Percentiles rank a stretch among this genome's conserved stretches.
Conservation (phyloP, 1,140 invertebrate genomes). For the Drosophila virilis region DNA sequence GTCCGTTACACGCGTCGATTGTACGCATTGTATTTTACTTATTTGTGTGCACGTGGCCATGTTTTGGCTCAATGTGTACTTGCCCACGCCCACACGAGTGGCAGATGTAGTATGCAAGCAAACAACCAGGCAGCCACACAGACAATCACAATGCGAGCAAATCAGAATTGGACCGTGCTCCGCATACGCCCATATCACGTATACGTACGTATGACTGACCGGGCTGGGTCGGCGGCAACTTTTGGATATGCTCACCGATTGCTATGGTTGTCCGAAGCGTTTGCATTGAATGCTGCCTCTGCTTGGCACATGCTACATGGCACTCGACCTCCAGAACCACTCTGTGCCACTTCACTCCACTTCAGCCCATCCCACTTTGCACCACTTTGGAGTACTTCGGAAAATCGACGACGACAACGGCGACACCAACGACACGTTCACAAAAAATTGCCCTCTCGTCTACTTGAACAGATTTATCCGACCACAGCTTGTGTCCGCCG, state of each 20-base stretch:
- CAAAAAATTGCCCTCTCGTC: slow-evolving; percentile 59
- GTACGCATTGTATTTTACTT: slow-evolving; percentile 63
- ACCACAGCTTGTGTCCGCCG: slow-evolving; percentile 75
- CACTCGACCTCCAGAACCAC: slow-evolving; percentile 18
- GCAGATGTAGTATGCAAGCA: slow-evolving; percentile 6
- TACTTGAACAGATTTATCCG: slow-evolving; percentile 71
- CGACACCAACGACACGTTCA: slow-evolving; percentile 47
- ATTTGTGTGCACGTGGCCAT: slow-evolving; percentile 46
- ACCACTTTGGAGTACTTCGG: slow-evolving; percentile 39
- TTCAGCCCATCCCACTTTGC: slow-evolving; percentile 15
- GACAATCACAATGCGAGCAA: slow-evolving; percentile 29
- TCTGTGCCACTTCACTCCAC: slow-evolving; percentile 23
- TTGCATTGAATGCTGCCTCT: slow-evolving; percentile 50
- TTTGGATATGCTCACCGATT: slow-evolving; percentile 11
- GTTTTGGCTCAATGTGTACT: slow-evolving; percentile 31
- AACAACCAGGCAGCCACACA: background rate
- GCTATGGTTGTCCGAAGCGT: slow-evolving; percentile 14
- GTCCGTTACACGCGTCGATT: slow-evolving; percentile 64
- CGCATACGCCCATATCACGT: slow-evolving; percentile 56
- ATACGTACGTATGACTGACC: slow-evolving; percentile 24
- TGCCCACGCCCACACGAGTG: slow-evolving; percentile 5
- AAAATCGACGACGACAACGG: slow-evolving; percentile 26
- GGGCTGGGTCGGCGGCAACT: background rate
- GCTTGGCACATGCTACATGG: slow-evolving; percentile 28
- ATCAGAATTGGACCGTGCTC: slow-evolving; percentile 20